Conservation (phyloP, 1,140 invertebrate species). For the Drosophila nannoptera region DNA sequence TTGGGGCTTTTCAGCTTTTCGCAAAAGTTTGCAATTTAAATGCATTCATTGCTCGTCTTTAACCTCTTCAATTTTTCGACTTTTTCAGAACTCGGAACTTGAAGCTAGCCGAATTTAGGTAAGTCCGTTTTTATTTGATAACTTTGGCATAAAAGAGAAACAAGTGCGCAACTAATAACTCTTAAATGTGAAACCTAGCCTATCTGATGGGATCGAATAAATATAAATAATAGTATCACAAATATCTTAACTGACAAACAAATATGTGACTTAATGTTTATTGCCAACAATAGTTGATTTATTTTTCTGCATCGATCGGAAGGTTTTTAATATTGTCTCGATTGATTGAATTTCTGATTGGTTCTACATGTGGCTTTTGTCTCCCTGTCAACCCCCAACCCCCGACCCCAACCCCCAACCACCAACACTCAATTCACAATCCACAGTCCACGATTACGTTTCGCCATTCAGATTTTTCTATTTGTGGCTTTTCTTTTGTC, state of each 20-base stretch:
- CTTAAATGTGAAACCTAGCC: neutral
- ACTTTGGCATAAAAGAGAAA: slow-evolving; percentile 38
- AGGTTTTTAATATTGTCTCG: slow-evolving; percentile 20
- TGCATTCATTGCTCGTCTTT: neutral
- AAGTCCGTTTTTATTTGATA: slow-evolving; percentile 15
- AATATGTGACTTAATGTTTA: neutral
- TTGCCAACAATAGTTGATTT: neutral
- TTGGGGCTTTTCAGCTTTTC: too few species aligned
- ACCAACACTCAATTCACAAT: slow-evolving; percentile 1
- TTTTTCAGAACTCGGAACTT: slow-evolving; percentile 13
- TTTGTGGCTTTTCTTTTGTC: slow-evolving; percentile 50
- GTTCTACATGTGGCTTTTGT: slow-evolving; percentile 68
- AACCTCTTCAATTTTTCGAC: neutral
- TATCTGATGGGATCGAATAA: neutral
- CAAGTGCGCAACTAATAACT: slow-evolving; percentile 38
- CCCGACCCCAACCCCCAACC: slow-evolving; percentile 4
- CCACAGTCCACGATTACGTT: slow-evolving; percentile 7
- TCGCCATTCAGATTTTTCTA: slow-evolving; percentile 16
- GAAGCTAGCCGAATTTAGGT: slow-evolving; percentile 20
- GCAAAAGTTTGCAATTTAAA: too few species aligned
- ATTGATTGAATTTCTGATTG: slow-evolving; percentile 73
- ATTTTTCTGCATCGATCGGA: neutral
- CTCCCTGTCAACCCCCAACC: slow-evolving; percentile 19
- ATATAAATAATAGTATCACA: neutral
- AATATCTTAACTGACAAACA: neutral